Evolutionary conservation across 2,888 invertebrate species (phyloP), one percentile per base, ranked within the genome.

Genomic region (Callinectes sapidus): DNA sequence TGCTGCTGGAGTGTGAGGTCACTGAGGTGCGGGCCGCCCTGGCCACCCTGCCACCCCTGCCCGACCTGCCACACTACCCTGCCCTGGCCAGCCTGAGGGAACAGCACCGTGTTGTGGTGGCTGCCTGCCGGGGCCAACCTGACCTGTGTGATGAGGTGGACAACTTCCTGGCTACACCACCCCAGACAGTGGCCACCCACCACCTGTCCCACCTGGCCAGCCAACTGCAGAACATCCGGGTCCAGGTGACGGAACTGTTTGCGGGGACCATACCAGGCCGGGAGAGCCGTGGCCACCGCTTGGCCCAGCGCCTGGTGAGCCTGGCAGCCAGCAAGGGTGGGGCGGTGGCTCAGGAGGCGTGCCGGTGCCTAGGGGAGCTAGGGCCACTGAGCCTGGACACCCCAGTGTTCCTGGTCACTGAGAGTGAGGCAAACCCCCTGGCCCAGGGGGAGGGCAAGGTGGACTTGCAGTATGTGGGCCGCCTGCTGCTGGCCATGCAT

Each of bases 301-400:
- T 92, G 85, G 55, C 66, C 35, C 89, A 92, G 16, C 32, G 54
- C 35, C 61, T 92, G 18, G 89, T 89, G 71, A 66, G n/a, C 55
- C 89, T 89, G 39, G 89, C 89, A 6, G 48, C 86, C 18, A 14
- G 54, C n/a, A 35, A 18, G 13, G 61, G 42, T 2, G 61, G 54
- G 90, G 81, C 89, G 71, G 88, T 91, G 88, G 85, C 92, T n/a
- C 48, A 91, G 39, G 89, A 93, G 81, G 92, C 92, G 16, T 91
- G 91, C 18, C 71, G 35, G 39, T 93, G 92, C n/a, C 85, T 93
- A 23, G 92, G 92, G 39, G 91, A 93, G 66, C 66, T 93, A 2
- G 92, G 92, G 23, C 92, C 92, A 28, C 42, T 90, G 28, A 81
- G 89, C 14, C 71, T 93, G 23, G 91, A 39, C 32, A 39, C 91